phyloP scores from a whole-genome alignment of 2,113 vertebrate species.

The Labrus mixtus region DNA sequence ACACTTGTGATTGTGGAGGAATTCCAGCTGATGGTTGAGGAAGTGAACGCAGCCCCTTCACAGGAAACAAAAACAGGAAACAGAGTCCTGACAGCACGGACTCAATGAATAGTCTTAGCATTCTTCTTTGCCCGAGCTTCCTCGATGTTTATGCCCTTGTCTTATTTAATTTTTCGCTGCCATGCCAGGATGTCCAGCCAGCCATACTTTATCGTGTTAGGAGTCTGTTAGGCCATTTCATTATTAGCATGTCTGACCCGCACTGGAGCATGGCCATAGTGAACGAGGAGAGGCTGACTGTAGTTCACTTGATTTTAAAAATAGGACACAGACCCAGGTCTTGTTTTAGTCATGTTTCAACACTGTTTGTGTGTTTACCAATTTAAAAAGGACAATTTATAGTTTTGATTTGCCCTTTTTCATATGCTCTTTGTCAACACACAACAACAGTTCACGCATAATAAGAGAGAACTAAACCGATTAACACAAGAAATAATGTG shows the following conservation, averaged over 20 bases:
- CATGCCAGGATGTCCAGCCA: conserved; percentile 54
- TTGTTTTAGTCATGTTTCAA: neutral
- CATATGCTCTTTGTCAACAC: neutral
- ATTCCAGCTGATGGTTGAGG: conserved; percentile 31
- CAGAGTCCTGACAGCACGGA: conserved; percentile 29
- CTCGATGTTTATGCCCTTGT: conserved; percentile 42
- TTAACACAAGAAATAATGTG: too few relatives aligned
- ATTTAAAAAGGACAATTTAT: neutral
- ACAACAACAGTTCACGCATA: neutral
- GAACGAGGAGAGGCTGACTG: neutral
- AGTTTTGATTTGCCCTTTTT: neutral
- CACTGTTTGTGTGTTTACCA: neutral
- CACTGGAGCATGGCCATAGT: neutral
- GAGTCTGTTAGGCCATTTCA: conserved; percentile 52
- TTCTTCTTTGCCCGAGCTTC: conserved; percentile 22
- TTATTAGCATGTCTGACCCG: conserved; percentile 60
- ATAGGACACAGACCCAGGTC: neutral
- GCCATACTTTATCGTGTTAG: conserved; percentile 50
- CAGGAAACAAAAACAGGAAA: conserved; percentile 70
- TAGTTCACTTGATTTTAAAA: neutral
- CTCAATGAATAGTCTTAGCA: conserved; percentile 29
- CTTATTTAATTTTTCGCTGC: conserved; percentile 59
- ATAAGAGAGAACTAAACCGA: neutral
- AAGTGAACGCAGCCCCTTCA: conserved; percentile 26
- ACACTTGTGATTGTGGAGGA: neutral